phyloP scores from a whole-genome alignment of 2,797 vertebrate genomes.

The Gila robusta region DNA sequence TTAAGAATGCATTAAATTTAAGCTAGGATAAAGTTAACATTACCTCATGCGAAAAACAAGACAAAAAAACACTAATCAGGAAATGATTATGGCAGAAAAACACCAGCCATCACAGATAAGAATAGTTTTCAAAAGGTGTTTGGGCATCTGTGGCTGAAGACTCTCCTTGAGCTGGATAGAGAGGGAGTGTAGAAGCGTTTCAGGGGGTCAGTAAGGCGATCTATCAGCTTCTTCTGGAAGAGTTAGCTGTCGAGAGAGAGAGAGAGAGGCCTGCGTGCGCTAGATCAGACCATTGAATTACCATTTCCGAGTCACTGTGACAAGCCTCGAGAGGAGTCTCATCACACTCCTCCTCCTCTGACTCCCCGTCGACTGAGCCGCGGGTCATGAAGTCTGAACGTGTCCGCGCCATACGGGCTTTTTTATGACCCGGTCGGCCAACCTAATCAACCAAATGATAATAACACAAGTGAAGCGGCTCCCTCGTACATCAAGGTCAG shows the following conservation, averaged over 20 bases:
- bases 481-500: neutral
- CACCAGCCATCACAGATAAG: constrained; percentile 57
- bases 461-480: constrained; percentile 53
- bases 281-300: constrained; percentile 78
- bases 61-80: no score
- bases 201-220: constrained; percentile 52
- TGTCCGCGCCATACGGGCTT: constrained; percentile 99
- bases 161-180: neutral
- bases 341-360: constrained; percentile 90
- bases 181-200: constrained; percentile 36
- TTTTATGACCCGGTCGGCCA: constrained; percentile 93
- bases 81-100: neutral
- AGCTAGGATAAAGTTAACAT: no score
- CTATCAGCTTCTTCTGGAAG: constrained; percentile 47
- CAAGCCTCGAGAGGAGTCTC: constrained; percentile 88
- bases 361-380: constrained; percentile 90
- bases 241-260: constrained; percentile 55
- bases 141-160: constrained; percentile 18
- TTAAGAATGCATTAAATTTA: no score
- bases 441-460: constrained; percentile 83
- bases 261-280: constrained; percentile 6
- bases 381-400: constrained; percentile 99
- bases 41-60: no score
- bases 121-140: constrained; percentile 49
- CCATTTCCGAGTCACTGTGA: constrained; percentile 99